Evolutionary conservation across 1,140 invertebrate genomes (phyloP), one percentile per base, ranked within the genome.

Genomic region (Glossosoma conforme): DNA sequence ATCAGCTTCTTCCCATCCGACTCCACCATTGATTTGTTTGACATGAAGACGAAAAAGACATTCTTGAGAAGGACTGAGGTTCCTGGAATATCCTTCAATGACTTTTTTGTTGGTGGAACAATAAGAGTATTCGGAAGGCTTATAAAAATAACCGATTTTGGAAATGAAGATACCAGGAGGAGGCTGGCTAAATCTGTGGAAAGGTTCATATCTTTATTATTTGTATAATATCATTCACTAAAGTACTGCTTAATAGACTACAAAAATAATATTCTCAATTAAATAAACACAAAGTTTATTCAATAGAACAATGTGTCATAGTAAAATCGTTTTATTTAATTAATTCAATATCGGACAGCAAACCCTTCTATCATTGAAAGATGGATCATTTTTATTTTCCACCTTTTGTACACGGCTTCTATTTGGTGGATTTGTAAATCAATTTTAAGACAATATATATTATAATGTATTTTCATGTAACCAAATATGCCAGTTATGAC

Each of bases 11-110:
- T 83, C 73, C 78, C 80, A 13, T 70, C 68, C 21, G 87, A 91
- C 65, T 80, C 82, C 50, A 82, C 85, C 8, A 72, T 91, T 25
- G 88, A 92, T 78, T 68, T 91, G 87, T 90, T 78, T 72, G 89
- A 93, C 65, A 64, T 87, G 35, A 85, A 85, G 61, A 85, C 78
- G 49, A 78, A 78, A 40, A 82, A 83, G 65, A 79, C 76, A 1
- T 93, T 93, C 70, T 66, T 94, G 33, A 82, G 82, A 58, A 75
- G 87, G 59, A 83, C 82, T 3, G 81, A 81, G 69, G 81, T 85
- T 22, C 79, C 84, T 40, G 82, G 80, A 22, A 63, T 93, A 11
- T 69, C 71, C 10, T 64, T 81, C 14, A 77, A 80, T 19, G 83
- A 86, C 68, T 80, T 94, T 61, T 90, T 83, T 63, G 74, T 92